Percentiles rank a stretch among this genome's conserved stretches.
These are phyloP conservation scores for Colius striatus DNA, from an alignment of 2,113 vertebrate species.

Conservation along the genomic window DNA sequence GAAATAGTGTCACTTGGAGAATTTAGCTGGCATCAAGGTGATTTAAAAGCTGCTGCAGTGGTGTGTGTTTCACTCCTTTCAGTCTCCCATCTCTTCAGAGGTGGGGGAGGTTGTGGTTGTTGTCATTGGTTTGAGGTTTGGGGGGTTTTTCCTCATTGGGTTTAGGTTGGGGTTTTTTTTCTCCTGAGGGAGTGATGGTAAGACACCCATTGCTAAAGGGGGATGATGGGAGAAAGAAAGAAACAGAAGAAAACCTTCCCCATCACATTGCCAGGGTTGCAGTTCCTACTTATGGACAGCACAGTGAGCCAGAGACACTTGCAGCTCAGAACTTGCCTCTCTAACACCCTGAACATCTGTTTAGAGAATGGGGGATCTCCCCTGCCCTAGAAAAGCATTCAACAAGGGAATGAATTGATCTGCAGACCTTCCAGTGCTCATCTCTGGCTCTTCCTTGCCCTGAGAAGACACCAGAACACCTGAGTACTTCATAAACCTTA, in stretches of 20 bases:
- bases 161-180: background rate
- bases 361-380: background rate
- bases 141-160: background rate
- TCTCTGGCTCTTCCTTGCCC: background rate
- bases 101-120: fast-evolving
- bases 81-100: background rate
- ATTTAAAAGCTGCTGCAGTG: background rate
- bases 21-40: background rate
- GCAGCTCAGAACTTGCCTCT: background rate
- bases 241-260: background rate
- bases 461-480: background rate
- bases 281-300: background rate
- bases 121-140: background rate
- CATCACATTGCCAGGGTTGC: background rate
- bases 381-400: background rate
- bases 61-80: background rate
- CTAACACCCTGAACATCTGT: background rate
- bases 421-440: background rate
- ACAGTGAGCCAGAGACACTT: background rate
- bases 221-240: background rate
- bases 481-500: background rate
- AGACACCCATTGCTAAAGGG: background rate
- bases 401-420: background rate
- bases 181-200: background rate
- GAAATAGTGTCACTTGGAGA: background rate